These are phyloP conservation scores for Heteromurus nitidus DNA, from an alignment of 2,888 invertebrate genomes.

Conservation along the genomic window DNA sequence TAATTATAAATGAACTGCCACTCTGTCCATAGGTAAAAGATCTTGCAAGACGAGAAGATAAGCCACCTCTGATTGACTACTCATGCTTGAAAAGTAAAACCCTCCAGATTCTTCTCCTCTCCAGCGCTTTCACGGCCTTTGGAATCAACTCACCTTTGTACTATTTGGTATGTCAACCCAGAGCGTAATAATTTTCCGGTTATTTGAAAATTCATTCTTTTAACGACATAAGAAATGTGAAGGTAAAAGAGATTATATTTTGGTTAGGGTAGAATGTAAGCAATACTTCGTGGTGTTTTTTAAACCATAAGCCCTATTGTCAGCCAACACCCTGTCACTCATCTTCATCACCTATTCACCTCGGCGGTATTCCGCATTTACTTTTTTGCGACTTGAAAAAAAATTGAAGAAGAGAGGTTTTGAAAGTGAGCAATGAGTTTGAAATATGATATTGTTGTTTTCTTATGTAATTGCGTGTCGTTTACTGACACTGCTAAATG, in stretches of 20 bases:
- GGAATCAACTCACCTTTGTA: slow-evolving; percentile 91
- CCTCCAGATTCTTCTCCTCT: slow-evolving; percentile 86
- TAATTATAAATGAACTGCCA: too few relatives aligned
- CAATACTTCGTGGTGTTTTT: too few relatives aligned
- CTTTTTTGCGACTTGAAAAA: too few relatives aligned
- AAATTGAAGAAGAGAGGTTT: too few relatives aligned
- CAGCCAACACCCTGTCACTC: too few relatives aligned
- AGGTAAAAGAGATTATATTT: too few relatives aligned
- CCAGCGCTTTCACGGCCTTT: slow-evolving; percentile 86
- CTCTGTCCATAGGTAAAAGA: slow-evolving; percentile 79
- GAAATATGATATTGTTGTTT: background rate
- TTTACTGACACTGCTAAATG: slow-evolving; percentile 12
- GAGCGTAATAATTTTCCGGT: too few relatives aligned
- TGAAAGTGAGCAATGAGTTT: slow-evolving; percentile 55
- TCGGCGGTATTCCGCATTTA: too few relatives aligned
- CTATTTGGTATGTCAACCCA: slow-evolving; percentile 82
- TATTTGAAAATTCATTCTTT: too few relatives aligned
- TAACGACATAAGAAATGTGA: too few relatives aligned
- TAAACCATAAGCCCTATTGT: too few relatives aligned
- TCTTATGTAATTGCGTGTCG: slow-evolving; percentile 2
- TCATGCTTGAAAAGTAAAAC: slow-evolving; percentile 89
- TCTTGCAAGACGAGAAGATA: slow-evolving; percentile 85
- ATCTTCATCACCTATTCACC: background rate
- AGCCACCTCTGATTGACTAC: slow-evolving; percentile 90
- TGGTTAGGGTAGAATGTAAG: too few relatives aligned